These are phyloP conservation scores for Noctua fimbriata DNA, from an alignment of 2,888 invertebrate species.

Conservation along the genomic window DNA sequence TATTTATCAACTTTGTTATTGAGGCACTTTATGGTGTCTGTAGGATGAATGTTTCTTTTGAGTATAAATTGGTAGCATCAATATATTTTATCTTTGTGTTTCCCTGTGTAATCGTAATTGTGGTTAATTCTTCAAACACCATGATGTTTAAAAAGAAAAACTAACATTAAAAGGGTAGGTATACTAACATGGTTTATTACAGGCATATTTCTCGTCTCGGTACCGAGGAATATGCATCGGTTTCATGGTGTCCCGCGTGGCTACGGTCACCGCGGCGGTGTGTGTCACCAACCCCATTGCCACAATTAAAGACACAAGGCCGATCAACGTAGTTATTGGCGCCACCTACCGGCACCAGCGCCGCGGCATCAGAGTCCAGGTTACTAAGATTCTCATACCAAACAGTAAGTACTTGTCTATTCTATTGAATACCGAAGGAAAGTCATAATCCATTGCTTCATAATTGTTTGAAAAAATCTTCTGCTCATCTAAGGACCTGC, in stretches of 20 bases:
- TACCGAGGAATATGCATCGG: conserved; percentile 84
- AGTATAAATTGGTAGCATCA: background rate
- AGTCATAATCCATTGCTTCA: background rate
- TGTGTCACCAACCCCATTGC: conserved; percentile 77
- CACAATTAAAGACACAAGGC: conserved; percentile 69
- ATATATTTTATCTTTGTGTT: background rate
- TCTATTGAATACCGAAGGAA: background rate
- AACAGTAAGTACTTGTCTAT: conserved; percentile 75
- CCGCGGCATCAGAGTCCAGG: conserved; percentile 84
- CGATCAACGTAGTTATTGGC: conserved; percentile 81
- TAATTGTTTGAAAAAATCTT: background rate
- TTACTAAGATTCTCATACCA: conserved; percentile 80
- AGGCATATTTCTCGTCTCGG: conserved; percentile 82
- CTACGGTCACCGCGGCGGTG: conserved; percentile 82
- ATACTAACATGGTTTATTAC: background rate
- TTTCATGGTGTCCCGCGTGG: conserved; percentile 77
- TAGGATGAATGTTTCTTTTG: background rate
- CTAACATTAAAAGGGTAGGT: background rate
- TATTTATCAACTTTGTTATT: background rate
- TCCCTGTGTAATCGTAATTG: background rate
- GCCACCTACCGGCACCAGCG: conserved; percentile 81
- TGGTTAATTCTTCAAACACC: background rate
- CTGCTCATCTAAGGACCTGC: background rate
- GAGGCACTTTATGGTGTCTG: background rate
- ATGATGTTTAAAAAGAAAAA: background rate